Evolutionary conservation across 2,888 invertebrate genomes (phyloP).

Genomic region (Strigamia transsilvanica): DNA sequence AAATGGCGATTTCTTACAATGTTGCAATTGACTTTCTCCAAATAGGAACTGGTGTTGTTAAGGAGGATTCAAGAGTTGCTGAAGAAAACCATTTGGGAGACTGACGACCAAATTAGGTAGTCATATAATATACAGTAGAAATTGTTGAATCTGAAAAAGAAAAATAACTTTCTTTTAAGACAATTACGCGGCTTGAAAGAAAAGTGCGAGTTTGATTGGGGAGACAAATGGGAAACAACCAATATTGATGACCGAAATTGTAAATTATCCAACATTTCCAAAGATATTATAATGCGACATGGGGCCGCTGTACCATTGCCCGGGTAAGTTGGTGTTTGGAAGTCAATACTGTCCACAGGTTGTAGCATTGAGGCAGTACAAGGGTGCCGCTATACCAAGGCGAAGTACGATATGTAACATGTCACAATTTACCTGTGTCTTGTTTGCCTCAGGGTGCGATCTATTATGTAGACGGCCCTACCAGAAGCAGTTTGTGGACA

Average conservation of each 20-base stretch:
- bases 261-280: constrained; percentile 74
- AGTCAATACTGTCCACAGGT: too few species aligned
- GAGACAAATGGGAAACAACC: constrained; percentile 84
- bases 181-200: constrained; percentile 76
- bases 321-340: too few species aligned
- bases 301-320: constrained; percentile 82
- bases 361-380: too few species aligned
- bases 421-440: too few species aligned
- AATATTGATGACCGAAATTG: constrained; percentile 77
- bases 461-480: too few species aligned
- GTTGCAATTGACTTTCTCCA: too few species aligned
- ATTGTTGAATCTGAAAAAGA: not conserved
- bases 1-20: too few species aligned
- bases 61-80: constrained; percentile 31
- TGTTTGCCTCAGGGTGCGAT: too few species aligned
- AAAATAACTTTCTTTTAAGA: not conserved
- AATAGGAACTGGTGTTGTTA: constrained; percentile 42
- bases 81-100: not conserved
- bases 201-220: constrained; percentile 88
- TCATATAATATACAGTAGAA: not conserved
- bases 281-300: constrained; percentile 74
- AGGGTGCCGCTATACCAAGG: too few species aligned
- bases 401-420: too few species aligned
- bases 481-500: too few species aligned
- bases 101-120: constrained; percentile 32